Percentiles rank a stretch among this genome's conserved stretches.
These are phyloP conservation scores for Siniperca scherzeri DNA, from an alignment of 2,797 vertebrate species.

Conservation along the genomic window DNA sequence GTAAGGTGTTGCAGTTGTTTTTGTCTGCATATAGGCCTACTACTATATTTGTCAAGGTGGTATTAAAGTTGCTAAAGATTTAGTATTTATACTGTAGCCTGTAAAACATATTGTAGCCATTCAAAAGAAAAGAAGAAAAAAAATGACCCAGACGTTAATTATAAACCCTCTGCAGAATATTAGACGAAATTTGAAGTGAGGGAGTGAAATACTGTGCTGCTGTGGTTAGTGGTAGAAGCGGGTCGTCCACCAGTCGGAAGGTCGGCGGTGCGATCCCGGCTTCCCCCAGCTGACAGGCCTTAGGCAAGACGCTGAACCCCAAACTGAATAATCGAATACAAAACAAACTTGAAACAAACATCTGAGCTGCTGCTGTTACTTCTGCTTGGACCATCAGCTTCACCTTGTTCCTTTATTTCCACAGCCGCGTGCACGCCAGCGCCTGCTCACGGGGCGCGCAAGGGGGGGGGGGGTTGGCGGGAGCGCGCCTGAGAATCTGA, in stretches of 20 bases:
- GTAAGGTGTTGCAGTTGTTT: not conserved
- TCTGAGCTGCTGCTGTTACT: conserved; percentile 3
- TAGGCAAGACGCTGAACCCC: too few species aligned
- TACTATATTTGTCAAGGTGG: not conserved
- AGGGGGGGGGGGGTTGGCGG: not conserved
- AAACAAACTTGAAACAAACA: not conserved
- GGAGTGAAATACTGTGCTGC: too few species aligned
- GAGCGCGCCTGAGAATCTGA: conserved; percentile 22
- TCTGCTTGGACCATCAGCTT: not conserved
- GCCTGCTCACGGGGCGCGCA: not conserved
- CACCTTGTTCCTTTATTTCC: conserved; percentile 29
- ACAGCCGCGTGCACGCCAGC: not conserved
- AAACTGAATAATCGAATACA: too few species aligned
- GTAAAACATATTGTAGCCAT: too few species aligned
- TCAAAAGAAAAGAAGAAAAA: not conserved
- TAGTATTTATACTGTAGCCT: not conserved
- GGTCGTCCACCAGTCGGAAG: too few species aligned
- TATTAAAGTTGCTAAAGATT: not conserved
- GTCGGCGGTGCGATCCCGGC: too few species aligned
- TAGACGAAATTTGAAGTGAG: not conserved
- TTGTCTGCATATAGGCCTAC: not conserved
- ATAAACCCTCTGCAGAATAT: not conserved
- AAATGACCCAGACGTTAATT: too few species aligned
- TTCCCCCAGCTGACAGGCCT: too few species aligned
- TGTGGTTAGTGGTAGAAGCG: too few species aligned